phyloP scores from a whole-genome alignment of 2,113 vertebrate genomes.

The Rynchops niger region DNA sequence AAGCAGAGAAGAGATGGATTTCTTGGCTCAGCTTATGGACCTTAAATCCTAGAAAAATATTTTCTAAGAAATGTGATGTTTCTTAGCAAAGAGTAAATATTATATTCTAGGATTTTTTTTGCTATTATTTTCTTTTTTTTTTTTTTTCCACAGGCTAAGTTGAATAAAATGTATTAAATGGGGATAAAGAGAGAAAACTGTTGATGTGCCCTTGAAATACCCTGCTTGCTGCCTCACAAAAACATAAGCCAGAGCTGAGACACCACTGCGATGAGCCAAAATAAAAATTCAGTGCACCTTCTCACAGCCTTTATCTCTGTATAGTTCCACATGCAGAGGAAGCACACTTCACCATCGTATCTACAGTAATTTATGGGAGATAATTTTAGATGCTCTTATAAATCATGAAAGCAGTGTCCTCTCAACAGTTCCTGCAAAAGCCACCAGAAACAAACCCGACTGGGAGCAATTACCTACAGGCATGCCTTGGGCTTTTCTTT shows the following conservation, averaged over 20 bases:
- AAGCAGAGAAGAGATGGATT: not conserved
- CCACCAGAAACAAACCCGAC: not conserved
- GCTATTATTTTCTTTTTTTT: not conserved
- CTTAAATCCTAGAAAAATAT: not conserved
- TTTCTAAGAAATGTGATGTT: not conserved
- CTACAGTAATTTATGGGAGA: not conserved
- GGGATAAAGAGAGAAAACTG: not conserved
- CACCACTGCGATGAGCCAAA: not conserved
- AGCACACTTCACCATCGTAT: not conserved
- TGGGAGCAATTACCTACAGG: not conserved
- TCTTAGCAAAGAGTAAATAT: not conserved
- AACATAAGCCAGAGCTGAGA: not conserved
- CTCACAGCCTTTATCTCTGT: not conserved
- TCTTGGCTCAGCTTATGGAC: not conserved
- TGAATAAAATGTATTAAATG: not conserved
- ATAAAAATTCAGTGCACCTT: not conserved
- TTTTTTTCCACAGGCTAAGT: not conserved
- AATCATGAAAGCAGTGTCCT: not conserved
- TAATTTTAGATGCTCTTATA: conserved; percentile 19
- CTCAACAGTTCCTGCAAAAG: not conserved
- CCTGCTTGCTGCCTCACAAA: not conserved
- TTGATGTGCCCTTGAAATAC: not conserved
- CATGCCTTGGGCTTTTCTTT: not conserved
- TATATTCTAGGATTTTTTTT: not conserved
- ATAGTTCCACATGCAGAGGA: not conserved